phyloP scores from a whole-genome alignment of 2,113 vertebrate species.

The Grantiella picta region DNA sequence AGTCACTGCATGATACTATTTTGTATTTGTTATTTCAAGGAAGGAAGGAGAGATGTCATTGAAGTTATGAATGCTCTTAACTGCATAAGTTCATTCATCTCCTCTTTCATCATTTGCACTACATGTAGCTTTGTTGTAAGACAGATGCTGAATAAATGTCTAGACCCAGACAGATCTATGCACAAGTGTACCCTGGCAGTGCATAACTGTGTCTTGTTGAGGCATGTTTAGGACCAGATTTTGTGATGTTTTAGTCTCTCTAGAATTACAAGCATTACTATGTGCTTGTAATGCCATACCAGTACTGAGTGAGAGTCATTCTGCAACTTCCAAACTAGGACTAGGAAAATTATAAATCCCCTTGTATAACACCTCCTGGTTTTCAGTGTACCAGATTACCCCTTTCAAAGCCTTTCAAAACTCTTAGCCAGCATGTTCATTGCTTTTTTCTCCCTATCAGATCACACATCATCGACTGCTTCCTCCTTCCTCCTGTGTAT shows the following conservation, averaged over 20 bases:
- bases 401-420: background rate
- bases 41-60: background rate
- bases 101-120: background rate
- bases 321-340: background rate
- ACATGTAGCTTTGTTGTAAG: background rate
- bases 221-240: background rate
- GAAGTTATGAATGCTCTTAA: background rate
- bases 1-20: background rate
- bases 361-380: background rate
- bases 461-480: background rate
- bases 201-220: background rate
- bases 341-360: background rate
- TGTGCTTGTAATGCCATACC: accelerated
- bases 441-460: background rate
- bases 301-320: background rate
- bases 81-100: background rate
- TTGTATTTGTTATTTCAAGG: background rate
- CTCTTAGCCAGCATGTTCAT: background rate
- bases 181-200: background rate
- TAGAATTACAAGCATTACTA: background rate
- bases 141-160: background rate
- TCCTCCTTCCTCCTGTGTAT: background rate
- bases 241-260: background rate
- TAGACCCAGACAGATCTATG: background rate
- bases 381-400: background rate